Evolutionary conservation across 2,113 vertebrate genomes (phyloP).

Genomic region (Sigmodon hispidus): DNA sequence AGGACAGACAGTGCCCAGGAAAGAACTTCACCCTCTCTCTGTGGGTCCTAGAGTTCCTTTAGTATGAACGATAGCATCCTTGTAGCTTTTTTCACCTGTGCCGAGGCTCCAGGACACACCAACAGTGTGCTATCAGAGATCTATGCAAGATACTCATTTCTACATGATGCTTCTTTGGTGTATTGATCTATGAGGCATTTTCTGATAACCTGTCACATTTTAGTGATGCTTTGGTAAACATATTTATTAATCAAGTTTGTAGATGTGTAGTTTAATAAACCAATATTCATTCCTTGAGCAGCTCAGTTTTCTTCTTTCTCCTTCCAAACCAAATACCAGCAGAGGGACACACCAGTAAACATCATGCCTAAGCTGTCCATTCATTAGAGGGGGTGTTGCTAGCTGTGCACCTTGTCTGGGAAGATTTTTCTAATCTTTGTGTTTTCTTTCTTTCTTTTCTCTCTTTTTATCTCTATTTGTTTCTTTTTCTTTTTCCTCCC

Average conservation of each 20-base stretch:
- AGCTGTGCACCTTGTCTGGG: neutral
- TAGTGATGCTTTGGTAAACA: neutral
- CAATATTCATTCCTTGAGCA: neutral
- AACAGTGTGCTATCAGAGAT: slow-evolving; percentile 43
- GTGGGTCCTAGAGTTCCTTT: neutral
- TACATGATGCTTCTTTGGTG: slow-evolving; percentile 40
- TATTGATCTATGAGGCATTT: slow-evolving; percentile 48
- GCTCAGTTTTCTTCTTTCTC: slow-evolving; percentile 40
- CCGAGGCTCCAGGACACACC: neutral
- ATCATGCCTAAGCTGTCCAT: neutral
- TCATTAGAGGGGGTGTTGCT: neutral
- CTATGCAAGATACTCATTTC: slow-evolving; percentile 71
- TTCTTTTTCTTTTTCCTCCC: neutral
- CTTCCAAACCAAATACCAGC: neutral
- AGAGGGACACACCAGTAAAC: neutral
- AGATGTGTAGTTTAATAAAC: slow-evolving; percentile 80
- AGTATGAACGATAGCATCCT: neutral
- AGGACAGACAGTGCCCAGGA: neutral
- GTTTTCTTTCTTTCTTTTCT: neutral
- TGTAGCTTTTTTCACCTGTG: slow-evolving; percentile 30
- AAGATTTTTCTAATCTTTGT: neutral
- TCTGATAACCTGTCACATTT: neutral
- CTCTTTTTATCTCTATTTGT: neutral
- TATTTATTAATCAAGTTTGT: slow-evolving; percentile 53
- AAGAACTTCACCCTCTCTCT: neutral